Conservation (phyloP, 35 echinoderm and acorn worm genomes). For the Strongylocentrotus purpuratus region DNA sequence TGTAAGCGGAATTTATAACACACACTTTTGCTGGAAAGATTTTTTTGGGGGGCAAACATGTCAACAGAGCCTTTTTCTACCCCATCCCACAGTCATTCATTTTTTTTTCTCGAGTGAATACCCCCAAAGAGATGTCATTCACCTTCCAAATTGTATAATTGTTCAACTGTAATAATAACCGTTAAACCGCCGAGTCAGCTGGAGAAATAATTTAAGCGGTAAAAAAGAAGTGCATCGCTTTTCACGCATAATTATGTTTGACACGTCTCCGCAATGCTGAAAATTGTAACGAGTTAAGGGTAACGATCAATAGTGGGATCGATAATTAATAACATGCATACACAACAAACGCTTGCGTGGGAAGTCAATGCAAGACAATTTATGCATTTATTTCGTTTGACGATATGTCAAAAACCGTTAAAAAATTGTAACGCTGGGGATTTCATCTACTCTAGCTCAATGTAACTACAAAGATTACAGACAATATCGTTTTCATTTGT, state of each 20-base stretch:
- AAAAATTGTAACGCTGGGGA: too few relatives aligned
- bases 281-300: not conserved
- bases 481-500: too few relatives aligned
- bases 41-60: too few relatives aligned
- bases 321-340: not conserved
- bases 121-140: not conserved
- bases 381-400: too few relatives aligned
- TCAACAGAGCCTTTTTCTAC: too few relatives aligned
- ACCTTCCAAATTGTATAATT: not conserved
- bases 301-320: not conserved
- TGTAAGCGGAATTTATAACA: too few relatives aligned
- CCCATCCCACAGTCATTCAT: too few relatives aligned
- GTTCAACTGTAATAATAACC: not conserved
- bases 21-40: too few relatives aligned
- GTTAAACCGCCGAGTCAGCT: not conserved
- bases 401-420: too few relatives aligned
- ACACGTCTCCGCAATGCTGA: not conserved
- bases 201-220: not conserved
- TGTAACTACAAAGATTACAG: too few relatives aligned
- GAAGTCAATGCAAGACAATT: not conserved
- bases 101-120: too few relatives aligned
- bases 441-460: too few relatives aligned
- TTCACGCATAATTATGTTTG: not conserved
- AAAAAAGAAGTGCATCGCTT: not conserved
- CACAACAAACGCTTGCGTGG: not conserved